Evolutionary conservation across 2,888 invertebrate genomes (phyloP).

Genomic region (Cosmorhoe ocellata): DNA sequence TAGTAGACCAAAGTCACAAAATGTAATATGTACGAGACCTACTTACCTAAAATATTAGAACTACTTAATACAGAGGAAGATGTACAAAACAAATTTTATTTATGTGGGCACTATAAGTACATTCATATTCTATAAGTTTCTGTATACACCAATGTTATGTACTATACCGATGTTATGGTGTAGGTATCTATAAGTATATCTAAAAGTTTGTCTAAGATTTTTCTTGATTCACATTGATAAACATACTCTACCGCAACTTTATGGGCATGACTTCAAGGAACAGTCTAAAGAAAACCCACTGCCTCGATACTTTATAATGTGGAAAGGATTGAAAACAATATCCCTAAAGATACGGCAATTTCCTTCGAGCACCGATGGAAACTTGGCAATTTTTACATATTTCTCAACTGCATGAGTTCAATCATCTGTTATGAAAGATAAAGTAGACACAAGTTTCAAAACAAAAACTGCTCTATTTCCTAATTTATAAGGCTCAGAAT

Average conservation of each 20-base stretch:
- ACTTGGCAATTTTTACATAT: conserved; percentile 49
- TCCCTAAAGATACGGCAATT: conserved; percentile 41
- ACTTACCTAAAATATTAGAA: background rate
- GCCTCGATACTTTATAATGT: conserved; percentile 43
- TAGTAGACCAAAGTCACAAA: conserved; percentile 17
- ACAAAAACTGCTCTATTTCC: conserved; percentile 35
- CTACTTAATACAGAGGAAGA: no score
- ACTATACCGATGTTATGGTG: no score
- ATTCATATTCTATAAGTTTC: no score
- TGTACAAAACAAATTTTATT: no score
- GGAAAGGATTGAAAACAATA: conserved; percentile 49
- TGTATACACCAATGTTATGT: no score
- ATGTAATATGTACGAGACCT: background rate
- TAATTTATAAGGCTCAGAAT: conserved; percentile 9
- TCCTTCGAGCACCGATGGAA: conserved; percentile 39
- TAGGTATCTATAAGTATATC: no score
- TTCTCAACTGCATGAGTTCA: conserved; percentile 56
- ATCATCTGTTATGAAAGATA: conserved; percentile 72
- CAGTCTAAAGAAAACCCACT: conserved; percentile 15
- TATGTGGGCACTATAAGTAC: no score
- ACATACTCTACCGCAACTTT: no score
- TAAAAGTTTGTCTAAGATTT: no score
- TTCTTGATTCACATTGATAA: no score
- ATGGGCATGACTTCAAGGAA: conserved; percentile 6
- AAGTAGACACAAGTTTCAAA: conserved; percentile 38